Evolutionary conservation across 2,797 vertebrate genomes (phyloP).

Genomic region (Sebastes elongatus): DNA sequence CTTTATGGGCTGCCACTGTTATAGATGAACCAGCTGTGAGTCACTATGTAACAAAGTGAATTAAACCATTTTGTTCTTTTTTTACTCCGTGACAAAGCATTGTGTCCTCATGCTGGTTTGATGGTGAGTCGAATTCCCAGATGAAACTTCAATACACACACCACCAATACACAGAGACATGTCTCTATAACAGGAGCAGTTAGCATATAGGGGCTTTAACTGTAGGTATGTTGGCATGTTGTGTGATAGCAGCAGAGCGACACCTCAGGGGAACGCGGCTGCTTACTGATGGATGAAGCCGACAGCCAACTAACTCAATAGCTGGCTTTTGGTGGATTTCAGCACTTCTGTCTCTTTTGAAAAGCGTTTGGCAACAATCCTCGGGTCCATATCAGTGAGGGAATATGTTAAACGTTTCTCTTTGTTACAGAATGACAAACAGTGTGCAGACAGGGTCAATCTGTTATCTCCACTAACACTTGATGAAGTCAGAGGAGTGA

Average conservation of each 20-base stretch:
- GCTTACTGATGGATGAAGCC: slow-evolving; percentile 6
- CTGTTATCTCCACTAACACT: background rate
- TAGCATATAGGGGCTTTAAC: background rate
- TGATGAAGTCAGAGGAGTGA: background rate
- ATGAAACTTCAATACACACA: background rate
- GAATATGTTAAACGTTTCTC: background rate
- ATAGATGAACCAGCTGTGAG: slow-evolving; percentile 40
- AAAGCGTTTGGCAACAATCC: slow-evolving; percentile 13
- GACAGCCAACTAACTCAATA: background rate
- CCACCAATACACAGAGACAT: background rate
- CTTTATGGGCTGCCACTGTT: slow-evolving; percentile 18
- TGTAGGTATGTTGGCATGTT: background rate
- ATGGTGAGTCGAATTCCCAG: background rate
- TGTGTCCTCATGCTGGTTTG: background rate
- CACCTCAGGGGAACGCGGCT: background rate
- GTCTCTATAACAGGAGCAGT: background rate
- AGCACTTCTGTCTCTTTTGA: slow-evolving; percentile 10
- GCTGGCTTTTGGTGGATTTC: slow-evolving; percentile 7
- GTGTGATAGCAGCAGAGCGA: background rate
- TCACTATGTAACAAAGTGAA: slow-evolving; percentile 30
- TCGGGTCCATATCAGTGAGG: background rate
- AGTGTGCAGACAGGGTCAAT: background rate
- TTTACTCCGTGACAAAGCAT: slow-evolving; percentile 1
- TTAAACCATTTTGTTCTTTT: background rate
- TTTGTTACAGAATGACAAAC: slow-evolving; percentile 4